These are phyloP conservation scores for Podarcis raffonei DNA, from an alignment of 2,113 vertebrate genomes.

Conservation along the genomic window DNA sequence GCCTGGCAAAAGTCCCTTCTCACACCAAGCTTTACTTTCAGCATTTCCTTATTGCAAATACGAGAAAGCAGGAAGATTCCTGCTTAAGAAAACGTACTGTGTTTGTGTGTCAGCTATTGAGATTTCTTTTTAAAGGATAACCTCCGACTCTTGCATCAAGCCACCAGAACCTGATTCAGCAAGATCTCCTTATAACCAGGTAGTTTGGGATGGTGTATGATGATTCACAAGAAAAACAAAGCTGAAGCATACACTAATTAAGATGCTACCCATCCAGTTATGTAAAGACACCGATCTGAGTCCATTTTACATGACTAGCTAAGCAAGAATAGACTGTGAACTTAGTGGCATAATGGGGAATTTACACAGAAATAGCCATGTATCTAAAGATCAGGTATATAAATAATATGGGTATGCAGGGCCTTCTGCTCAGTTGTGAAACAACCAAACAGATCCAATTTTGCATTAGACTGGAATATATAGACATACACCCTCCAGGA, in stretches of 20 bases:
- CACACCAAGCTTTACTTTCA: background rate
- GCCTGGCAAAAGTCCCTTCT: background rate
- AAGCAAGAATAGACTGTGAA: background rate
- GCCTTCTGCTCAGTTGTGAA: background rate
- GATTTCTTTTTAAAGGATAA: background rate
- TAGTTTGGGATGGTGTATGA: conserved; percentile 22
- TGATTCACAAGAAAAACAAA: conserved; percentile 63
- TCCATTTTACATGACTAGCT: background rate
- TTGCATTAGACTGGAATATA: background rate
- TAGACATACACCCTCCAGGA: background rate
- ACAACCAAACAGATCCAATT: background rate
- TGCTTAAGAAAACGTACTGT: background rate
- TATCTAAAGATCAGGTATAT: background rate
- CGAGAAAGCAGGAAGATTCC: background rate
- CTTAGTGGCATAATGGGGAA: background rate
- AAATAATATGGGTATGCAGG: background rate
- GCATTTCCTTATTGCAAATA: background rate
- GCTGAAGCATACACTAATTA: conserved; percentile 52
- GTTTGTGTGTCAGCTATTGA: background rate
- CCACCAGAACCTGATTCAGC: conserved; percentile 12
- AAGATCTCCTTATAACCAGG: background rate
- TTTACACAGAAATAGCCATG: background rate
- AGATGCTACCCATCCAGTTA: conserved; percentile 50
- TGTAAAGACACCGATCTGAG: background rate
- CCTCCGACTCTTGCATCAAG: background rate